Conservation (phyloP, 2,113 vertebrate genomes). For the Sialia sialis region DNA sequence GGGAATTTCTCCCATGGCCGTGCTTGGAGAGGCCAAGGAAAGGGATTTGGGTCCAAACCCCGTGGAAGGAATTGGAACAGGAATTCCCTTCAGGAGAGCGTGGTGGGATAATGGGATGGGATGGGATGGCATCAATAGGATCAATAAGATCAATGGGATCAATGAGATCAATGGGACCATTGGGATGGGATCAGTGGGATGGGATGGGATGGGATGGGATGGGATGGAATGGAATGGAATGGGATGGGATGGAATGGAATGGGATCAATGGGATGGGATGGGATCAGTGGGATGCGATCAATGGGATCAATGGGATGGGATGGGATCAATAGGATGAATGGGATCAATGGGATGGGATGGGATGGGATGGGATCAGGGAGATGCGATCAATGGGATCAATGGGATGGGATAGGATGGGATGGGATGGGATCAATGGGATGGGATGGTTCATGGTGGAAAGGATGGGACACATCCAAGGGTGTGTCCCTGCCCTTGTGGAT, state of each 20-base stretch:
- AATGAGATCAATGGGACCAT: not conserved
- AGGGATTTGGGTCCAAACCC: not conserved
- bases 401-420: no score
- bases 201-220: no score
- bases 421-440: not conserved
- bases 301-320: no score
- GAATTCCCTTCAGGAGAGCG: not conserved
- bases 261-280: no score
- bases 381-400: no score
- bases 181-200: not conserved
- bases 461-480: fast-evolving
- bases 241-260: no score
- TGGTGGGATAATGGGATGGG: not conserved
- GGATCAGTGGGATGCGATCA: no score
- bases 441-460: not conserved
- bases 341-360: no score
- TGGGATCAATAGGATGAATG: no score
- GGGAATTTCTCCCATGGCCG: not conserved
- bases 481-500: not conserved
- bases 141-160: not conserved
- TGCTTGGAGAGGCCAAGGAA: not conserved
- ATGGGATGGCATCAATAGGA: not conserved
- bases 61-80: fast-evolving
- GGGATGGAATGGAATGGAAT: no score
- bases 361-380: no score